Conservation (phyloP, 2,797 vertebrate species). For the Trichosurus vulpecula region DNA sequence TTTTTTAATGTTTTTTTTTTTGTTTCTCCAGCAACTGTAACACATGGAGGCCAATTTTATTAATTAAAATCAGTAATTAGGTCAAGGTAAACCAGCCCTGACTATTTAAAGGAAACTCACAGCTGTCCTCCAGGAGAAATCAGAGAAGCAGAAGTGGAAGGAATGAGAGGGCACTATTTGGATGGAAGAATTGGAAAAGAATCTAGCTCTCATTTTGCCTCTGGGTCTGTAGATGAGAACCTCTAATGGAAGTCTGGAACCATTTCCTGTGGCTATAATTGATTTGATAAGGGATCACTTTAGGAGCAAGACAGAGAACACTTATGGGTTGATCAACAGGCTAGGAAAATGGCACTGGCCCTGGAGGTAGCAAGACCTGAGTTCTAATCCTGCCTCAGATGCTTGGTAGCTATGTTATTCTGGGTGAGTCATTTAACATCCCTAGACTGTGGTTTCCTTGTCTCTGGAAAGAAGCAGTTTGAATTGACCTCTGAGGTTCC, state of each 20-base stretch:
- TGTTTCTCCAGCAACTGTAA: not conserved
- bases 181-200: not conserved
- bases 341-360: not conserved
- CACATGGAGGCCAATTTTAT: not conserved
- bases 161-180: not conserved
- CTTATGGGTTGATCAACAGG: not conserved
- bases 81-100: not conserved
- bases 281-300: not conserved
- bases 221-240: not conserved
- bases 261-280: not conserved
- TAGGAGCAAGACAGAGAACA: not conserved
- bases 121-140: not conserved
- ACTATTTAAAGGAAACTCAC: not conserved
- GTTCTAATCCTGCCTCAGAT: not conserved
- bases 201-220: not conserved
- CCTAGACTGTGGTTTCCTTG: not conserved
- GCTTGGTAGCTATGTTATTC: not conserved
- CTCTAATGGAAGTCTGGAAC: not conserved
- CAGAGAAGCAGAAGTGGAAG: not conserved
- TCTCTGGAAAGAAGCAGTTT: not conserved
- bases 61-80: not conserved
- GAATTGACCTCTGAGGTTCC: not conserved
- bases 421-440: not conserved
- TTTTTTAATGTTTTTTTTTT: not conserved
- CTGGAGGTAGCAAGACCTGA: not conserved